Evolutionary conservation across 1,140 invertebrate species (phyloP), one percentile per base, ranked within the genome.

Genomic region (Macrosteles quadrilineatus): DNA sequence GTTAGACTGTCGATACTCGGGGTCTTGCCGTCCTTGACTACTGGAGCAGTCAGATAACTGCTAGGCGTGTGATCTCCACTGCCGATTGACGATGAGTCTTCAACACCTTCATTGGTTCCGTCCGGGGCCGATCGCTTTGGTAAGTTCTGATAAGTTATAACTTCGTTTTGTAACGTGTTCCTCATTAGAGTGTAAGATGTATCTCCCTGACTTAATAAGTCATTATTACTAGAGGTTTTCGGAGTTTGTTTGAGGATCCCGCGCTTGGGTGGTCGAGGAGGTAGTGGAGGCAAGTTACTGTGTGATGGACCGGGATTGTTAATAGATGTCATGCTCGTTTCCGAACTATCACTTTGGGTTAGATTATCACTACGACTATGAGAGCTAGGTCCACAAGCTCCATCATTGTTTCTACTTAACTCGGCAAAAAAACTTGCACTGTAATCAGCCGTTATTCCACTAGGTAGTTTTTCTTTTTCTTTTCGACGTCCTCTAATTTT

Each of bases 401-500:
- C 69, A 43, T 30, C 70, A 30, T 47, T 30, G 74, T 88, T 86
- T 43, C 86, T 83, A 77, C 91, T 89, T 29, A 92, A 78, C 72
- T 91, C 88, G 1, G 91, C 91, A 76, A 93, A 90, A 78, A 95
- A 92, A 71, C 91, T 92, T 0, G 92, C 92, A 76, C 91, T 95
- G 77, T 95, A 95, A 81, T 95, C 93, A 45, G 92, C 93, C 14
- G 92, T 95, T 71, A 95, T 95, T 50, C 93, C 92, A 69, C 91
- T 92, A 0, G 93, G 92, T 25, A 95, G 80, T 82, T 95, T 95
- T 78, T 93, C 91, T 79, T 94, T 94, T 76, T 95, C 92, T 84
- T 94, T 94, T 71, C 91, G 88, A n/a, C 91, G 86, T 19, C 91
- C 89, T 30, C 91, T 87, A 55, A 94, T 87, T 81, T 94, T 95